These are phyloP conservation scores for Drosophila athabasca DNA, from an alignment of 1,140 invertebrate genomes.

Conservation along the genomic window DNA sequence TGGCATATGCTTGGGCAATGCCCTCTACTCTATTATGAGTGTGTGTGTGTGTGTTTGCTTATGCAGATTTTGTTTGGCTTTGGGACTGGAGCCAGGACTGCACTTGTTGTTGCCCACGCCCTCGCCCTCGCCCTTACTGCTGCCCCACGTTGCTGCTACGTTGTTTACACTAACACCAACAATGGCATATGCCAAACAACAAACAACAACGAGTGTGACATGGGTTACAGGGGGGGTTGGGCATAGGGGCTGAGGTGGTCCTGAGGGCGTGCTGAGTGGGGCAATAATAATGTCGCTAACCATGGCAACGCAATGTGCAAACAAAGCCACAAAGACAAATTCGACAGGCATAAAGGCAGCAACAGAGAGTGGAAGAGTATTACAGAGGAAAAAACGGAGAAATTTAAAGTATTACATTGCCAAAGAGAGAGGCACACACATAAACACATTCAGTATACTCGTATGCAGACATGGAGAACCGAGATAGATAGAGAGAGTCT, in stretches of 20 bases:
- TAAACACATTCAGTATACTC: too few species aligned
- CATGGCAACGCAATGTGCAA: constrained; percentile 50
- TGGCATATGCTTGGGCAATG: constrained; percentile 9
- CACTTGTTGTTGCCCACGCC: constrained; percentile 31
- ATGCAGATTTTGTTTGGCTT: constrained; percentile 49
- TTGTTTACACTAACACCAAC: constrained; percentile 44
- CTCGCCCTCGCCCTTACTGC: too few species aligned
- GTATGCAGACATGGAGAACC: too few species aligned
- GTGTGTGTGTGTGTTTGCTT: constrained; percentile 47
- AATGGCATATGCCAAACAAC: constrained; percentile 40
- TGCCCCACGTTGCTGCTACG: background rate
- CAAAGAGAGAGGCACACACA: too few species aligned
- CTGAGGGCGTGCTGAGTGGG: too few species aligned
- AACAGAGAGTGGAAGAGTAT: too few species aligned
- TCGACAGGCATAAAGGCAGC: background rate
- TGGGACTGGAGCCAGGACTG: constrained; percentile 7
- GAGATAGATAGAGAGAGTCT: background rate
- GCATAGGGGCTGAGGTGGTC: background rate
- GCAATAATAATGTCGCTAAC: constrained; percentile 53
- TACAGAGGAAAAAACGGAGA: too few species aligned
- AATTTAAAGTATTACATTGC: too few species aligned
- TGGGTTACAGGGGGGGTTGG: background rate
- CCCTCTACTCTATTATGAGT: background rate
- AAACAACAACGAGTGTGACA: background rate
- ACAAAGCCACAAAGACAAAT: constrained; percentile 37